Evolutionary conservation across 2,888 invertebrate species (phyloP).

Genomic region (Rugalucina vietnamica): DNA sequence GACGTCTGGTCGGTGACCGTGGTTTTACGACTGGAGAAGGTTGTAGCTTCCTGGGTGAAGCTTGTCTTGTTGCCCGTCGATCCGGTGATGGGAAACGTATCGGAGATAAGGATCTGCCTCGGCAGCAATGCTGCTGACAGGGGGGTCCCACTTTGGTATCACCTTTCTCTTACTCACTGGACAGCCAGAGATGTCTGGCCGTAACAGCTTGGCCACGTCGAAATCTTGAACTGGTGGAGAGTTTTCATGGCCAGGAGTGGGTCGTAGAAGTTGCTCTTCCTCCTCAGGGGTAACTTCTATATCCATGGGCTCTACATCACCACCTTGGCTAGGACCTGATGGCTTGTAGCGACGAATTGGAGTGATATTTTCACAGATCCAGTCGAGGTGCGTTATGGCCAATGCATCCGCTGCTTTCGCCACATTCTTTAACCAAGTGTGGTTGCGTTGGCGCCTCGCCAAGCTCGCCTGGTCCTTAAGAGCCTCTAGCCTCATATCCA

Average conservation of each 20-base stretch:
- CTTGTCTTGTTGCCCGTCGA: too few species aligned
- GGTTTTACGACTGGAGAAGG: too few species aligned
- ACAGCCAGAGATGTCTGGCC: background rate
- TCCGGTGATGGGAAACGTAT: background rate
- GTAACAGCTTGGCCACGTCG: background rate
- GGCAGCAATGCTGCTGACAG: background rate
- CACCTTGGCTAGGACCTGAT: too few species aligned
- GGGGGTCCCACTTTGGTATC: background rate
- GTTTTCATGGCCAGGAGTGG: too few species aligned
- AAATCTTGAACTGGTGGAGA: background rate
- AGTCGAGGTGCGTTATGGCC: too few species aligned
- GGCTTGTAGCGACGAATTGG: too few species aligned
- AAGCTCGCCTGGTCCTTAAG: background rate
- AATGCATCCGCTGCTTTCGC: background rate
- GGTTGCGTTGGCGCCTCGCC: background rate
- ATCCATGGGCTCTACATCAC: background rate
- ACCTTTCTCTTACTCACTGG: background rate
- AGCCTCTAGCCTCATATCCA: background rate
- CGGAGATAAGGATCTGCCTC: background rate
- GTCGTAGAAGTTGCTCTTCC: background rate
- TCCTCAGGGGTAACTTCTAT: background rate
- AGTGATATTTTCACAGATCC: too few species aligned
- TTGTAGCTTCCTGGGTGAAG: too few species aligned
- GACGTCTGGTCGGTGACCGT: too few species aligned
- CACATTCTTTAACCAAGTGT: background rate